phyloP scores from a whole-genome alignment of 2,797 vertebrate genomes.

The Melanogrammus aeglefinus region DNA sequence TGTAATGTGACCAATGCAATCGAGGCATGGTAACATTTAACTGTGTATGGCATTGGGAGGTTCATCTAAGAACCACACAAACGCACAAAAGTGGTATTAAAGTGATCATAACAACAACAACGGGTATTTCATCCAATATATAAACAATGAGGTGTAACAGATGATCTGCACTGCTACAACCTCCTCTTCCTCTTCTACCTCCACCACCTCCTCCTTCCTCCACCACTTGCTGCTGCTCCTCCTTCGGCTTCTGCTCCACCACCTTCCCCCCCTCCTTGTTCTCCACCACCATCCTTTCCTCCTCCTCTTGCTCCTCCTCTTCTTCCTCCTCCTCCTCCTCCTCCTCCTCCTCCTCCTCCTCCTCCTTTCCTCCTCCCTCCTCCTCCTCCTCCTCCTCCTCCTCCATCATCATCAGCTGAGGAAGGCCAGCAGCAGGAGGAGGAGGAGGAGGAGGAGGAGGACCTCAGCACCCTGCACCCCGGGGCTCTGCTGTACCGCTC shows the following conservation, averaged over 20 bases:
- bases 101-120: neutral
- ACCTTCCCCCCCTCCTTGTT: neutral
- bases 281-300: neutral
- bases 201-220: too few species aligned
- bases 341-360: neutral
- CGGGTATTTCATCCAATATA: neutral
- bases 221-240: neutral
- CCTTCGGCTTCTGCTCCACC: neutral
- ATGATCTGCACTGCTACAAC: neutral
- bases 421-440: slow-evolving; percentile 15
- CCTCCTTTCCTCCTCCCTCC: too few species aligned
- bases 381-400: neutral
- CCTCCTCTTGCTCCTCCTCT: too few species aligned
- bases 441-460: slow-evolving; percentile 64
- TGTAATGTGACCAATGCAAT: neutral
- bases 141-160: neutral
- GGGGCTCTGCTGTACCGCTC: slow-evolving; percentile 85
- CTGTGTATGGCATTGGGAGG: too few species aligned
- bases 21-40: too few species aligned
- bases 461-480: slow-evolving; percentile 81
- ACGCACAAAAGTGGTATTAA: neutral
- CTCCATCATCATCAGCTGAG: slow-evolving; percentile 8
- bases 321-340: neutral
- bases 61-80: neutral
- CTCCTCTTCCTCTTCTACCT: neutral